Conservation (phyloP, 2,797 vertebrate species). For the Paratrypauchen microcephalus region DNA sequence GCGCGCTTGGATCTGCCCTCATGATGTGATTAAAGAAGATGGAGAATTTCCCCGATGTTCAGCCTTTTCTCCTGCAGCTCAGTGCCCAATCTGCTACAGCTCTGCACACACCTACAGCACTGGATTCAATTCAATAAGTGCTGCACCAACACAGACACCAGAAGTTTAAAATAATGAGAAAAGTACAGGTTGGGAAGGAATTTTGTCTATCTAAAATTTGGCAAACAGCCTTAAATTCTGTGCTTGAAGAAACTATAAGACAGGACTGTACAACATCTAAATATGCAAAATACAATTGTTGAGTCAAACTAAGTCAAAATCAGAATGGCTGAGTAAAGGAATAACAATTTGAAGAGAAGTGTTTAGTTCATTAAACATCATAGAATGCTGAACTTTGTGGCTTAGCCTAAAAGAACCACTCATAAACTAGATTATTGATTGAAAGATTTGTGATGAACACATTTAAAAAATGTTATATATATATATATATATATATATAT, state of each 20-base stretch:
- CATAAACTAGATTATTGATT: not conserved
- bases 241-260: not conserved
- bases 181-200: not conserved
- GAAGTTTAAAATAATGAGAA: not conserved
- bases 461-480: too few relatives aligned
- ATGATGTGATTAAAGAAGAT: slow-evolving; percentile 60
- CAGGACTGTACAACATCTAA: not conserved
- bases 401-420: not conserved
- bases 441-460: not conserved
- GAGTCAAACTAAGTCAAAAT: not conserved
- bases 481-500: too few relatives aligned
- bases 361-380: not conserved
- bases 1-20: slow-evolving; percentile 57
- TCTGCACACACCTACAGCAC: slow-evolving; percentile 16
- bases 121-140: slow-evolving; percentile 19
- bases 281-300: not conserved
- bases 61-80: slow-evolving; percentile 16
- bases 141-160: not conserved
- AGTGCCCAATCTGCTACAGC: not conserved
- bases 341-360: not conserved
- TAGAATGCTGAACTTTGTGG: not conserved
- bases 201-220: not conserved
- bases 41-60: slow-evolving; percentile 20
- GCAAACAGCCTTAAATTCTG: not conserved
- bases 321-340: not conserved